Base-by-base conservation (phyloP, 1,140 invertebrate species). In the Maconellicoccus hirsutus region DNA sequence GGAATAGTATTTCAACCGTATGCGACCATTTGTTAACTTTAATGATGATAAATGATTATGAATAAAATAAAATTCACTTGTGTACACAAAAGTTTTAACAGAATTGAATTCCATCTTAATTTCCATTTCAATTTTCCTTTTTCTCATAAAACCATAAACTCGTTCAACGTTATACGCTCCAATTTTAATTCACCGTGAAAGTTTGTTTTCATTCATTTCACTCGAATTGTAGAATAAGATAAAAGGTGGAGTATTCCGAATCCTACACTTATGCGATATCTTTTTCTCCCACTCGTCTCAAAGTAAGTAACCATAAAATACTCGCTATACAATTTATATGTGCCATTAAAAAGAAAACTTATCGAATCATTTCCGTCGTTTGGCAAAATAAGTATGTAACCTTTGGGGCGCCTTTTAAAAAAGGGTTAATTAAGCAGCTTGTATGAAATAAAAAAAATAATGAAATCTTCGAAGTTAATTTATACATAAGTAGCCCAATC, bases 271-370 rank as follows among this genome's bases (percentile, higher is more conserved):
- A 33, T 14, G 42, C 42, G 42, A 52, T 52, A 52, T 52, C n/a
- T 52, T 19, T 52, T 52, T 52, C n/a, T 52, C 42, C 10, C n/a
- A 8, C 42, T 14, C n/a, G 12, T 52, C 42, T 52, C 42, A 16
- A 52, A 52, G n/a, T n/a, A n/a, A n/a, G n/a, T 52, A 52, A 52
- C 42, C 42, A 52, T 52, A 52, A 52, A 52, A 52, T 52, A 52
- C 42, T 14, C 42, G 10, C 42, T 19, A 52, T 52, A 52, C 42
- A 19, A 52, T 52, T 14, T 19, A 52, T 19, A 19, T 16, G 42
- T 16, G 42, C 42, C 42, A 19, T 52, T 52, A 52, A 52, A 52
- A 52, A 16, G 42, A 16, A 52, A 52, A 52, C 42, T 52, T 19
- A 19, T 52, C 42, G 42, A 16, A 52, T 52, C 42, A 4, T 52